These are phyloP conservation scores for Hypomecis punctinalis DNA, from an alignment of 2,888 invertebrate species.

Conservation along the genomic window DNA sequence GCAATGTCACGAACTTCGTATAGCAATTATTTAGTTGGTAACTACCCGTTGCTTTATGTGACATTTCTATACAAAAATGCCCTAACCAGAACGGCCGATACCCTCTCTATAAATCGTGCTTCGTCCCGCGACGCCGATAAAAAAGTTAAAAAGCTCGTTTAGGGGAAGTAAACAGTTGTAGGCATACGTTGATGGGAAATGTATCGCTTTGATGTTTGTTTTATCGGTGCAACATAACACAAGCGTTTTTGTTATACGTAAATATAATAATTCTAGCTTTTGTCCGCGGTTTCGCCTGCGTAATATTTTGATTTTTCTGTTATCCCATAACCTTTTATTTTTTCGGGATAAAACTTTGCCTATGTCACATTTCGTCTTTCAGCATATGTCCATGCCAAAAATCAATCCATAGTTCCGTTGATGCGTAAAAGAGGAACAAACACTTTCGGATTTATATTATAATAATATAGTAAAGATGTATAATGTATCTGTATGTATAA, in stretches of 20 bases:
- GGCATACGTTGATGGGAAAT: slow-evolving; percentile 30
- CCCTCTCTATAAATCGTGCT: slow-evolving; percentile 51
- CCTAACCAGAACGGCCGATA: slow-evolving; percentile 46
- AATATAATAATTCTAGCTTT: background rate
- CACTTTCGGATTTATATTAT: too few species aligned
- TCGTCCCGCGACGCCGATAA: slow-evolving; percentile 56
- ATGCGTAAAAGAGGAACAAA: too few species aligned
- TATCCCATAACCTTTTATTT: too few species aligned
- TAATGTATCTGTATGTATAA: too few species aligned
- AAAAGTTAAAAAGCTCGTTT: slow-evolving; percentile 58
- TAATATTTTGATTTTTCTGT: too few species aligned
- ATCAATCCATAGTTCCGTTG: too few species aligned
- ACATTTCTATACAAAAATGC: slow-evolving; percentile 15
- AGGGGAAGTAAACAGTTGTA: slow-evolving; percentile 49
- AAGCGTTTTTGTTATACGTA: background rate
- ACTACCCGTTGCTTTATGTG: slow-evolving; percentile 4
- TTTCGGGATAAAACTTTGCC: too few species aligned
- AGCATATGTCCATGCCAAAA: too few species aligned
- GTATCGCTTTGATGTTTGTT: slow-evolving; percentile 30
- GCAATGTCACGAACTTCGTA: background rate
- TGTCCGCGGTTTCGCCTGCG: too few species aligned
- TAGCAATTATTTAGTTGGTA: background rate
- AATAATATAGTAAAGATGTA: too few species aligned
- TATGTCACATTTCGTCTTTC: too few species aligned
- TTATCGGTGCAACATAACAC: slow-evolving; percentile 20